These are phyloP conservation scores for Archaeoteleia sp. DNA, from an alignment of 2,888 invertebrate species.

Conservation along the genomic window DNA sequence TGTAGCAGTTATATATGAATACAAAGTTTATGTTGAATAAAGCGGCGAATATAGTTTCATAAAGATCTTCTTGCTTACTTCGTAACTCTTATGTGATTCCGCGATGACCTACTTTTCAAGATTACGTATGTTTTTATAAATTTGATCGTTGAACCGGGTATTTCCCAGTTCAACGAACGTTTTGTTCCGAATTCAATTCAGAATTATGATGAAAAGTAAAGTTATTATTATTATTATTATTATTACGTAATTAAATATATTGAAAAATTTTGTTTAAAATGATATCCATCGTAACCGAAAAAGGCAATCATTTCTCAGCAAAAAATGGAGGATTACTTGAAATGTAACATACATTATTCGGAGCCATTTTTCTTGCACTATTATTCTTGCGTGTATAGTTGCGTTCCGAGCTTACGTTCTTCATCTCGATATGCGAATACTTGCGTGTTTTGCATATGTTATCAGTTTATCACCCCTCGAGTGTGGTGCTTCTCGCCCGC, in stretches of 20 bases:
- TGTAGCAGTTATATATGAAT: conserved; percentile 43
- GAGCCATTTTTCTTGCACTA: conserved; percentile 34
- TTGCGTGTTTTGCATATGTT: conserved; percentile 46
- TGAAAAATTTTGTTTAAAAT: too few species aligned
- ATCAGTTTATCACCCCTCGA: conserved; percentile 51
- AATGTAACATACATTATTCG: conserved; percentile 28
- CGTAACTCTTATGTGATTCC: conserved; percentile 28
- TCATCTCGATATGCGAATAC: conserved; percentile 42
- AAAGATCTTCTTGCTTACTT: conserved; percentile 28
- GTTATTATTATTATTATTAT: too few species aligned
- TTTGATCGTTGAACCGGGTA: conserved; percentile 16
- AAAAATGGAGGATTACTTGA: conserved; percentile 8
- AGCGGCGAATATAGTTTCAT: conserved; percentile 26
- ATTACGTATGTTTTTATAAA: conserved; percentile 27
- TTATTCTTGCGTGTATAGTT: conserved; percentile 32
- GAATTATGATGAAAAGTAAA: conserved; percentile 14
- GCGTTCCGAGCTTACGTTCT: conserved; percentile 30
- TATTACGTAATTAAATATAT: too few species aligned
- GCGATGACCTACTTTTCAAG: conserved; percentile 39
- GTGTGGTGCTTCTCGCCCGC: conserved; percentile 46
- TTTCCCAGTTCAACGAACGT: conserved; percentile 27
- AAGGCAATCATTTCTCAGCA: too few species aligned
- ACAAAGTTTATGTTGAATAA: conserved; percentile 47
- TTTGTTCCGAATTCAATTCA: conserved; percentile 34
- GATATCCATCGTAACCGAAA: too few species aligned